A percentile compares a stretch with the other conserved stretches of the same genome.
Conservation (phyloP, 2,888 invertebrate species). For the Lycia hirtaria region DNA sequence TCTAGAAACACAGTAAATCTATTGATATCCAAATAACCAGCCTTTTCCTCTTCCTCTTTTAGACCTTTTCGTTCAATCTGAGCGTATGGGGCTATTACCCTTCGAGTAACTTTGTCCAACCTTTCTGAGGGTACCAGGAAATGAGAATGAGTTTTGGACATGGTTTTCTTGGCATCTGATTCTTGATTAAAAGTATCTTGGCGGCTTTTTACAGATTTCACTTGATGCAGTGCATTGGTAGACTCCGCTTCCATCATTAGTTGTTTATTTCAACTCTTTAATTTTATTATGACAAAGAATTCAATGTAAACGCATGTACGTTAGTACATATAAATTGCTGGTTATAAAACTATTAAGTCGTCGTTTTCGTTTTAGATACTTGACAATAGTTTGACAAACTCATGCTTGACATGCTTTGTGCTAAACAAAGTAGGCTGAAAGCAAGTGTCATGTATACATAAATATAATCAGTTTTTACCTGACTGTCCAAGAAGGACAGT, state of each 20-base stretch:
- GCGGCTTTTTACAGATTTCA: conserved; percentile 61
- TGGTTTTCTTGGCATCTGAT: conserved; percentile 19
- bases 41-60: conserved; percentile 66
- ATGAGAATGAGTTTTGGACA: conserved; percentile 68
- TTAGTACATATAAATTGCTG: no score
- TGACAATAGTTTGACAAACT: not conserved
- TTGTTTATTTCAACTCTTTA: not conserved
- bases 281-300: no score
- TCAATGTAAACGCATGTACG: no score
- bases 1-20: conserved; percentile 81
- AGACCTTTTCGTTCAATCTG: conserved; percentile 74
- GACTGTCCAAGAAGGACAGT: no score
- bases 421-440: no score
- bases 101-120: conserved; percentile 81
- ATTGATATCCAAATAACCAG: conserved; percentile 71
- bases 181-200: conserved; percentile 52
- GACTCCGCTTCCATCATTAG: conserved; percentile 47
- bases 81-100: conserved; percentile 86
- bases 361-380: not conserved
- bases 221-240: conserved; percentile 33
- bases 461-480: no score
- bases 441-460: not conserved
- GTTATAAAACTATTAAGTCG: no score
- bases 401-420: not conserved
- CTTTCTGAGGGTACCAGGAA: conserved; percentile 75